Percentiles rank a stretch among this genome's conserved stretches.
These are phyloP conservation scores for Cephus runcator DNA, from an alignment of 2,888 invertebrate genomes.

Conservation along the genomic window DNA sequence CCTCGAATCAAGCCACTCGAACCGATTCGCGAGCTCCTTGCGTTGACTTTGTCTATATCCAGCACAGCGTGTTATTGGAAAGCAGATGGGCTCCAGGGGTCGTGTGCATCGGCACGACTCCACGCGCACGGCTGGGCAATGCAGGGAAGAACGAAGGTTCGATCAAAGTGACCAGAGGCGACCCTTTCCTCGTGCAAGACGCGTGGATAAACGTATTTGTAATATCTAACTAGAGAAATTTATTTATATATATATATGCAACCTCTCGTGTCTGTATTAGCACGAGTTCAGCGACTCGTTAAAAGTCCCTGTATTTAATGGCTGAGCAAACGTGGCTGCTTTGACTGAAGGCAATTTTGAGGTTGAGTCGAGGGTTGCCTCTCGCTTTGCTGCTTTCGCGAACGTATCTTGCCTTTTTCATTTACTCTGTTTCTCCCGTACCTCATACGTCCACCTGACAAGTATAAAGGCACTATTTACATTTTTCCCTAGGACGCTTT, in stretches of 20 bases:
- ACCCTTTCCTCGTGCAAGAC: background rate
- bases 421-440: too few species aligned
- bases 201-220: background rate
- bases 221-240: background rate
- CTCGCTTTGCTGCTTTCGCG: too few species aligned
- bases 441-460: background rate
- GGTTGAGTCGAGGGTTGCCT: background rate
- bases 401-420: too few species aligned
- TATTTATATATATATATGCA: background rate
- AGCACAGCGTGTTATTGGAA: background rate
- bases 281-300: background rate
- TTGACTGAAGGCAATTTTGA: background rate
- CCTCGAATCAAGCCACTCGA: background rate
- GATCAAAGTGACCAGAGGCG: background rate
- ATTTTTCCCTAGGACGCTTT: background rate
- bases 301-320: background rate
- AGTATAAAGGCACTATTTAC: background rate
- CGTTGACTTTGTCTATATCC: background rate
- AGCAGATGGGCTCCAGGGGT: background rate
- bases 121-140: background rate
- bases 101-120: background rate
- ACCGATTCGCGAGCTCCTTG: background rate
- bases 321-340: background rate
- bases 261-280: background rate
- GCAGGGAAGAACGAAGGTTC: background rate